These are phyloP conservation scores for Chironomus tentans DNA, from an alignment of 2,888 invertebrate species.

Conservation along the genomic window DNA sequence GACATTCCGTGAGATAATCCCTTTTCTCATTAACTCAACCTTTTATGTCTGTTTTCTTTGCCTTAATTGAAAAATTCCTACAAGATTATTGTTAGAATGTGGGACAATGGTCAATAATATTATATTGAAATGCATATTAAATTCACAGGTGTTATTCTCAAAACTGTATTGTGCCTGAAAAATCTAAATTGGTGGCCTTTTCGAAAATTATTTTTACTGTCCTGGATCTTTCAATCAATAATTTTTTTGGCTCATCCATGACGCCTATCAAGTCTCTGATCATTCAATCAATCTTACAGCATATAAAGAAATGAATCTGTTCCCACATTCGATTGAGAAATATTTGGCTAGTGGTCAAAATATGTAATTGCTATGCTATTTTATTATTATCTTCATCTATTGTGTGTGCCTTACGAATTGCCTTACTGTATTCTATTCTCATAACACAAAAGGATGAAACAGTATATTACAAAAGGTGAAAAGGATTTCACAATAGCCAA, in stretches of 20 bases:
- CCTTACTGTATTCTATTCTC: constrained; percentile 1
- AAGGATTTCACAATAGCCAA: constrained; percentile 17
- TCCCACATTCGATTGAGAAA: neutral
- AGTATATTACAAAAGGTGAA: neutral
- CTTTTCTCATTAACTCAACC: constrained; percentile 10
- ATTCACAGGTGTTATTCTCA: neutral
- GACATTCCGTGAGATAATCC: constrained; percentile 2
- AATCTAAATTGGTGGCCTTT: neutral
- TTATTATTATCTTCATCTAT: neutral
- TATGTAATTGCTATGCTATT: constrained; percentile 21
- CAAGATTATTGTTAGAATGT: neutral
- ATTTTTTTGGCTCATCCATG: too few relatives aligned
- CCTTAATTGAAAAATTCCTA: constrained; percentile 12
- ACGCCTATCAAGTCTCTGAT: neutral
- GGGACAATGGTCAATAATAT: constrained; percentile 17
- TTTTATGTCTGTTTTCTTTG: neutral
- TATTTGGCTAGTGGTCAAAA: constrained; percentile 17
- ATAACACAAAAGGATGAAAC: neutral
- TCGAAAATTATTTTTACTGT: neutral
- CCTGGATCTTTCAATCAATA: too few relatives aligned
- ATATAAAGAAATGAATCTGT: neutral
- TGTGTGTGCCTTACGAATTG: constrained; percentile 8
- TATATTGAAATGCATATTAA: neutral
- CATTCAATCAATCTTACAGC: neutral
- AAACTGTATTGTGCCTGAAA: neutral